Conservation (phyloP, 2,797 vertebrate genomes). For the Tenualosa ilisha region DNA sequence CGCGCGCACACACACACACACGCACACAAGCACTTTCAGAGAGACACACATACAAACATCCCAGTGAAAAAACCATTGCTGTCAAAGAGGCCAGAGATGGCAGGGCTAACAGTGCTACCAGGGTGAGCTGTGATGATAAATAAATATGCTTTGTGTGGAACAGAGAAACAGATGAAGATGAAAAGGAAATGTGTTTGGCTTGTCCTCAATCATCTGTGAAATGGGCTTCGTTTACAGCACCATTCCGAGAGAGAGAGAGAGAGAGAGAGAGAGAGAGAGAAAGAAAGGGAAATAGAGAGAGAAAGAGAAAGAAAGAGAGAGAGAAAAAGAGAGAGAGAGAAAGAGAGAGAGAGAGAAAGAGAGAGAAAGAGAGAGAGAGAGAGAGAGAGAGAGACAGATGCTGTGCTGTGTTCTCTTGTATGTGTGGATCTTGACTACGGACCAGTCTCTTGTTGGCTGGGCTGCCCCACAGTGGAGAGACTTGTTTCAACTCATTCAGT, state of each 20-base stretch:
- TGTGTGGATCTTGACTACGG: no score
- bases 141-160: neutral
- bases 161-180: neutral
- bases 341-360: no score
- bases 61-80: neutral
- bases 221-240: no score
- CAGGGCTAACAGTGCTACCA: neutral
- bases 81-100: neutral
- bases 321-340: constrained; percentile 42
- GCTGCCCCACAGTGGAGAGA: no score
- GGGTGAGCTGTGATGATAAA: neutral
- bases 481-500: neutral
- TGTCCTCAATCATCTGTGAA: neutral
- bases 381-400: constrained; percentile 24
- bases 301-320: constrained; percentile 27
- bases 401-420: neutral
- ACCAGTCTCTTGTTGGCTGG: no score
- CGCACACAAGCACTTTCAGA: neutral
- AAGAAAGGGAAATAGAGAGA: constrained; percentile 53
- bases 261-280: constrained; percentile 20
- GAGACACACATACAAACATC: no score
- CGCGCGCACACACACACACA: neutral
- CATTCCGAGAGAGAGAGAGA: no score
- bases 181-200: neutral
- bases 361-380: constrained; percentile 42